These are phyloP conservation scores for Enteromius fasciolatus DNA, from an alignment of 2,797 vertebrate genomes.

Conservation along the genomic window DNA sequence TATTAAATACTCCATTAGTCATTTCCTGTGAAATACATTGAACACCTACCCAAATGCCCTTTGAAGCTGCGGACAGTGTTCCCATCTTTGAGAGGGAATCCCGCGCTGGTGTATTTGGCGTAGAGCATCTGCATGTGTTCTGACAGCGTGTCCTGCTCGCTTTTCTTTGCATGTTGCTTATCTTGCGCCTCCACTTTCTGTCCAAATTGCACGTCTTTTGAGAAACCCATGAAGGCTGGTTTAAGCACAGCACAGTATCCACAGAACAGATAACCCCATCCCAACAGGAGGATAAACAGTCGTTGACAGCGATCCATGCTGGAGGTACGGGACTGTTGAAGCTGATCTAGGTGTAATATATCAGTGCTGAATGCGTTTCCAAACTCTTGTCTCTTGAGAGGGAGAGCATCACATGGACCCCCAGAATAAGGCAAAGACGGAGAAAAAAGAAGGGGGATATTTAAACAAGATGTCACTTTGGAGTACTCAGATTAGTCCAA, in stretches of 20 bases:
- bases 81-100: slow-evolving; percentile 77
- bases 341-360: slow-evolving; percentile 46
- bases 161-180: slow-evolving; percentile 55
- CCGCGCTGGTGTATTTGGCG: slow-evolving; percentile 82
- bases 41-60: slow-evolving; percentile 77
- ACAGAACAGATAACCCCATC: slow-evolving; percentile 79
- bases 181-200: slow-evolving; percentile 56
- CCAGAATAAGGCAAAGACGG: slow-evolving; percentile 14
- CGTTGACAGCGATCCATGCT: slow-evolving; percentile 78
- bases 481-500: slow-evolving; percentile 17
- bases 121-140: slow-evolving; percentile 95
- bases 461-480: slow-evolving; percentile 1
- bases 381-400: slow-evolving; percentile 61
- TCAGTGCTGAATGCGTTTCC: slow-evolving; percentile 52
- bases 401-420: slow-evolving; percentile 68
- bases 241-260: slow-evolving; percentile 73
- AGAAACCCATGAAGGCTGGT: slow-evolving; percentile 64
- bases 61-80: slow-evolving; percentile 92
- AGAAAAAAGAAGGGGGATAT: not conserved
- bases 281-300: slow-evolving; percentile 78
- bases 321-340: slow-evolving; percentile 3
- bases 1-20: not conserved
- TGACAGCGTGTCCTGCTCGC: slow-evolving; percentile 81
- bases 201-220: slow-evolving; percentile 64
- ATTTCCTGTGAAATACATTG: not conserved